phyloP scores from a whole-genome alignment of 2,113 vertebrate species.

The Cyanocitta stelleri region DNA sequence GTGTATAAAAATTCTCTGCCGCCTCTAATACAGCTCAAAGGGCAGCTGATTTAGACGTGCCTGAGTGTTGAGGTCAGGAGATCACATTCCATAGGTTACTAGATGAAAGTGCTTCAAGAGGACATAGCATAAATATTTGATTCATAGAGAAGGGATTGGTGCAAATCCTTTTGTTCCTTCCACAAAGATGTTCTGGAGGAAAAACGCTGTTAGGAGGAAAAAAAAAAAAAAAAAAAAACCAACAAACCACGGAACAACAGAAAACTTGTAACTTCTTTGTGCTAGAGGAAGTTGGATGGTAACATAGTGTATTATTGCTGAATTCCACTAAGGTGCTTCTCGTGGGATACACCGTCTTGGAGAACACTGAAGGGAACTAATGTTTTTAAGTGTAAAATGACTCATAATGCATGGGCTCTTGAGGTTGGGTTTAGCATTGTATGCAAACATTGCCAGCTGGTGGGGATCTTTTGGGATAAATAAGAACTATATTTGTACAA shows the following conservation, averaged over 20 bases:
- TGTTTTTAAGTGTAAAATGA: slow-evolving; percentile 47
- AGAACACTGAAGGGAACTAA: neutral
- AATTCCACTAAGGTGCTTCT: neutral
- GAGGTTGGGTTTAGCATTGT: slow-evolving; percentile 41
- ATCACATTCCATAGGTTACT: slow-evolving; percentile 59
- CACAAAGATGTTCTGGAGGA: neutral
- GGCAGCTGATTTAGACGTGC: slow-evolving; percentile 42
- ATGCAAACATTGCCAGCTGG: slow-evolving; percentile 63
- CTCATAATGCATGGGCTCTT: slow-evolving; percentile 32
- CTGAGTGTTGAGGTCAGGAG: slow-evolving; percentile 53
- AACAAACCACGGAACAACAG: neutral
- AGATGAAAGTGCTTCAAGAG: slow-evolving; percentile 43
- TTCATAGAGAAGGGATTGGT: slow-evolving; percentile 15
- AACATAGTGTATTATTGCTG: neutral
- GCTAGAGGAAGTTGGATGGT: neutral
- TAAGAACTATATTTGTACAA: slow-evolving; percentile 54
- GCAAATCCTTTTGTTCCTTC: slow-evolving; percentile 24
- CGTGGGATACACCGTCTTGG: neutral
- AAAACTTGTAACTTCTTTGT: neutral
- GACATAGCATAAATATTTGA: slow-evolving; percentile 56
- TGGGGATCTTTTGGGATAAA: slow-evolving; percentile 57
- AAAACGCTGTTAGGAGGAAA: neutral
- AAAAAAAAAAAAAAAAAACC: neutral
- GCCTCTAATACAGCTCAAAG: slow-evolving; percentile 33
- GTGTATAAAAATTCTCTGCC: neutral